phyloP scores from a whole-genome alignment of 2,888 invertebrate genomes.

The Tortricodes alternella region DNA sequence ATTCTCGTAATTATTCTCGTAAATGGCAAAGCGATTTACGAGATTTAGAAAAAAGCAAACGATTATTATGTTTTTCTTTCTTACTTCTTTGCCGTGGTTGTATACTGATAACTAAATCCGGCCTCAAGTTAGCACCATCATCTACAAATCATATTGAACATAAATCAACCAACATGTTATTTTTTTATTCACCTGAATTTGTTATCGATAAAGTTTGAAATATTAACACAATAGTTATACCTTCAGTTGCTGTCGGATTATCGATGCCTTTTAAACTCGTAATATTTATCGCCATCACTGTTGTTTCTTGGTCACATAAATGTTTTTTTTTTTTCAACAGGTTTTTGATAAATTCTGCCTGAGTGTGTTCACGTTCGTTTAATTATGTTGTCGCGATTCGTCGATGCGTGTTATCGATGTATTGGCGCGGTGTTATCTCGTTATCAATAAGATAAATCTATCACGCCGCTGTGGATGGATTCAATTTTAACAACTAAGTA shows the following conservation, averaged over 20 bases:
- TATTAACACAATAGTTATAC: conserved; percentile 47
- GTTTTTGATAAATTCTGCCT: conserved; percentile 5
- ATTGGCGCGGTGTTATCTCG: conserved; percentile 43
- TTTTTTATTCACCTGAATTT: neutral
- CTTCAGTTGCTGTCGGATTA: conserved; percentile 57
- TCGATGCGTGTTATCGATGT: conserved; percentile 53
- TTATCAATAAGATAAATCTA: conserved; percentile 46
- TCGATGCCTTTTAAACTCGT: conserved; percentile 42
- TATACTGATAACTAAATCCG: conserved; percentile 69
- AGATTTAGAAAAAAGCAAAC: too few species aligned
- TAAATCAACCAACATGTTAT: neutral
- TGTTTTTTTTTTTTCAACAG: neutral
- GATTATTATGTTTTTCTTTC: conserved; percentile 17
- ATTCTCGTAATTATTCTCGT: too few species aligned
- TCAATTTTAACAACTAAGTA: conserved; percentile 4
- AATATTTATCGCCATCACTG: conserved; percentile 40
- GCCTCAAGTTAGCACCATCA: conserved; percentile 51
- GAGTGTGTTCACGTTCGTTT: conserved; percentile 10
- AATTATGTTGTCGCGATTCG: conserved; percentile 52
- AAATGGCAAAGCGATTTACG: too few species aligned
- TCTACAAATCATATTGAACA: conserved; percentile 46
- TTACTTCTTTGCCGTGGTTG: conserved; percentile 63
- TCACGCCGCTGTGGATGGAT: conserved; percentile 31
- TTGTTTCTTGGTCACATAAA: conserved; percentile 9
- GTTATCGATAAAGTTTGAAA: too few species aligned